Percentiles rank a stretch among this genome's conserved stretches.
phyloP scores from a whole-genome alignment of 2,113 vertebrate species.

The Spilogale gracilis region DNA sequence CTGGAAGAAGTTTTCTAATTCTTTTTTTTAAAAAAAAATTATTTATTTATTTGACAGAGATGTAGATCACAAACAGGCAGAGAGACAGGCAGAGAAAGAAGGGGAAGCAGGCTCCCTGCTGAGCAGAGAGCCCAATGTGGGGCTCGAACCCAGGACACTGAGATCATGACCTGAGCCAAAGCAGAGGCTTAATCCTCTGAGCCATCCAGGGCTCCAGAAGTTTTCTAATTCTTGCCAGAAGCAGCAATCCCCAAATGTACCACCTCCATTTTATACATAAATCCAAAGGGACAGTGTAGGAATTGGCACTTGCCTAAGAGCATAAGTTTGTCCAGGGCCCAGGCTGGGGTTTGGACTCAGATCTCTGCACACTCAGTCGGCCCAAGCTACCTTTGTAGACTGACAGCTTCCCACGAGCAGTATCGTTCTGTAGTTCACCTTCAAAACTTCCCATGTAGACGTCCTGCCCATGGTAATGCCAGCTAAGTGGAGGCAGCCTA shows the following conservation, averaged over 20 bases:
- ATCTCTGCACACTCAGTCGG: not conserved
- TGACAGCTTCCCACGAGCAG: not conserved
- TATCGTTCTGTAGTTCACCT: not conserved
- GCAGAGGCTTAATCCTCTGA: too few species aligned
- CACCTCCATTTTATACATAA: not conserved
- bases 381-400: not conserved
- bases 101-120: too few species aligned
- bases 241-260: not conserved
- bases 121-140: too few species aligned
- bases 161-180: too few species aligned
- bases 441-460: not conserved
- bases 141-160: too few species aligned
- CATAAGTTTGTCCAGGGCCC: not conserved
- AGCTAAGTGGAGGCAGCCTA: not conserved
- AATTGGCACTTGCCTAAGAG: not conserved
- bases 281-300: not conserved
- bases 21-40: not conserved
- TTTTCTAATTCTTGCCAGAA: not conserved
- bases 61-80: too few species aligned
- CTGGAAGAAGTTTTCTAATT: not conserved
- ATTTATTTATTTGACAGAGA: too few species aligned
- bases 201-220: not conserved
- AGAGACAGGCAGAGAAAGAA: too few species aligned
- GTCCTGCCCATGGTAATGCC: accelerated
- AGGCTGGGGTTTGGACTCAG: not conserved